Evolutionary conservation across 2,113 vertebrate species (phyloP), one percentile per base, ranked within the genome.

Genomic region (Cettia cetti): DNA sequence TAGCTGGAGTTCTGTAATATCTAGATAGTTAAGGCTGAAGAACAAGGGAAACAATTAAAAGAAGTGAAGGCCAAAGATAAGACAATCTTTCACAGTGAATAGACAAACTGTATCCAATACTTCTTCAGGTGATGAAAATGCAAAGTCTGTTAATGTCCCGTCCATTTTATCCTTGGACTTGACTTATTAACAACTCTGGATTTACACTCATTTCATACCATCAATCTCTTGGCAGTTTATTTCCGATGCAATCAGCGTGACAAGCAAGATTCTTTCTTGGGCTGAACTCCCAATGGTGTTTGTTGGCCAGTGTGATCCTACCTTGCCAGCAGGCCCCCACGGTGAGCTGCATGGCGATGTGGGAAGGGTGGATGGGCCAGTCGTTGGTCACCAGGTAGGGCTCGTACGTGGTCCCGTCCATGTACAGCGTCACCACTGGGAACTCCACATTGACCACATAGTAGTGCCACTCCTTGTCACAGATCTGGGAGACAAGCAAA

Each of bases 301-400:
- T 63, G 26, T 15, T 35, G 7, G 23, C 23, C n/a, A 37, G 37
- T 44, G 40, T 7, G 17, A 1, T 11, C 11, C 97, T 98, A 99
- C 99, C 99, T 99, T 99, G 99, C 99, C 99, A 99, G 96, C 99
- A 99, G 77, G 99, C 99, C 4, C 99, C 99, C 4, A 99, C 99
- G 0, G 99, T 99, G 52, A 99, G 98, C 96, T 99, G 99, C 97
- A 99, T 98, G 68, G 99, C 99, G 35, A 99, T 99, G 96, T 99
- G 98, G 10, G 99, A 99, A 4, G 99, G 99, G 96, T 99, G 99
- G 95, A 99, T 99, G 45, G 99, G 99, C 99, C 99, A 99, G 63
- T 99, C 99, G 11, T 99, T 99, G 37, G 99, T 99, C 96, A 99
- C 99, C 93, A 99, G 98, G 95, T 99, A 99, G 11, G 99, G 99